Evolutionary conservation across 2,113 vertebrate species (phyloP).

Genomic region (Callipepla californica): DNA sequence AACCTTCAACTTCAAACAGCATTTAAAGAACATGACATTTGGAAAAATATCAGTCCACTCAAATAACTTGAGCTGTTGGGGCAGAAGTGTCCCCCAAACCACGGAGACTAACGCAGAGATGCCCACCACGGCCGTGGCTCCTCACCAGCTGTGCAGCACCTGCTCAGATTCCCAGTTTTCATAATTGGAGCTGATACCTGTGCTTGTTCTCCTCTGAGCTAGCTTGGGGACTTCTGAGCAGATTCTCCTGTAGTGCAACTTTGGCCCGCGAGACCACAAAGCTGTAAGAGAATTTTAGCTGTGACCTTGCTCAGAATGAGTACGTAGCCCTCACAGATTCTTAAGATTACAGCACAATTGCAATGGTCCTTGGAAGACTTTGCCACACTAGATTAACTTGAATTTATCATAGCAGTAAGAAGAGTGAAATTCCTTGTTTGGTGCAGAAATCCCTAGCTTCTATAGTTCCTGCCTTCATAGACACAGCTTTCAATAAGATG

Average conservation of each 20-base stretch:
- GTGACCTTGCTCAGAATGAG: background rate
- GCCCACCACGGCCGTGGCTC: background rate
- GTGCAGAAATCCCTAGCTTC: background rate
- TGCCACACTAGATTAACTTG: background rate
- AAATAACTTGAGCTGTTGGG: background rate
- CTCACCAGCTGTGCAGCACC: background rate
- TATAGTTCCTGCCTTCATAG: background rate
- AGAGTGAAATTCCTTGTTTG: background rate
- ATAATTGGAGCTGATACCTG: background rate
- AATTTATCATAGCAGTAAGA: background rate
- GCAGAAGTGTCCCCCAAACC: background rate
- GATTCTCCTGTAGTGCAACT: background rate
- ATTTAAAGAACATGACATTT: slow-evolving; percentile 53
- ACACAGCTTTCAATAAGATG: background rate
- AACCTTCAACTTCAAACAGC: slow-evolving; percentile 49
- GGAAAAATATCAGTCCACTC: slow-evolving; percentile 44
- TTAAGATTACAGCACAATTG: background rate
- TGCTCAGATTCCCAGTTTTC: background rate
- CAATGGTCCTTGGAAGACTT: background rate
- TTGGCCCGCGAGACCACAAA: background rate
- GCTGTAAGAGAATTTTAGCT: background rate
- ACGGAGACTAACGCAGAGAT: fast-evolving
- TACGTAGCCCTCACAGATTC: background rate
- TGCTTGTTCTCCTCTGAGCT: background rate
- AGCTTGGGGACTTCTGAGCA: background rate